Percentiles rank a stretch among this genome's conserved stretches.
Evolutionary conservation across 23 tunicate species (phyloP).

Genomic region (Phallusia fumigata): DNA sequence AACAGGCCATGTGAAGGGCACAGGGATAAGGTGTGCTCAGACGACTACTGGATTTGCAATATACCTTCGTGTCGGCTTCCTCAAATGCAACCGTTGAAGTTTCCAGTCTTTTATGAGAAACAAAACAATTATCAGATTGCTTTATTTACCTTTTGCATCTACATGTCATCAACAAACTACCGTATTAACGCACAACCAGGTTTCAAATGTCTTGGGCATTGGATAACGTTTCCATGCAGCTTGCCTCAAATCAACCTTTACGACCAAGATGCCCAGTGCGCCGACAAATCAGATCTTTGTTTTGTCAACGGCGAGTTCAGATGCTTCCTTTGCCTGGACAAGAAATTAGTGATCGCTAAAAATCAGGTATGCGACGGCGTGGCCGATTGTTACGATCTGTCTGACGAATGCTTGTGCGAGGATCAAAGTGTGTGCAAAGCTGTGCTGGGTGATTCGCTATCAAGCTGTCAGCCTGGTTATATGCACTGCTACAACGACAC

Average conservation of each 20-base stretch:
- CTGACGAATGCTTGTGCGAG: conserved; percentile 52
- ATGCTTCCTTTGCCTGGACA: conserved; percentile 43
- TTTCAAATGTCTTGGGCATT: conserved; percentile 34
- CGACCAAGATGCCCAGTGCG: conserved; percentile 27
- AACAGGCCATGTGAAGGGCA: background rate
- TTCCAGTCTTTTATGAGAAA: background rate
- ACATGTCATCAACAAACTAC: background rate
- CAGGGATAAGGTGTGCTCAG: background rate
- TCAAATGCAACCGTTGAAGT: background rate
- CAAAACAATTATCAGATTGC: background rate
- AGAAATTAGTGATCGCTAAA: conserved; percentile 7
- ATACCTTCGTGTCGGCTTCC: background rate
- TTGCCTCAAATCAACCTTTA: conserved; percentile 9
- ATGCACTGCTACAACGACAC: background rate
- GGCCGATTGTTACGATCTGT: conserved; percentile 34
- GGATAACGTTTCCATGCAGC: conserved; percentile 12
- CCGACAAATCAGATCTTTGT: conserved; percentile 28
- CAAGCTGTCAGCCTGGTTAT: background rate
- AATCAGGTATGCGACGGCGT: conserved; percentile 44
- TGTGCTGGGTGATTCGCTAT: conserved; percentile 1
- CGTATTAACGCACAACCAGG: conserved; percentile 7
- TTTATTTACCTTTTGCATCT: background rate
- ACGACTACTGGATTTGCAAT: background rate
- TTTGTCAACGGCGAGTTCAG: conserved; percentile 5
- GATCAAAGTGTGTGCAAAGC: conserved; percentile 1